Evolutionary conservation across 1,140 invertebrate species (phyloP).

Genomic region (Lordiphosa mommai): DNA sequence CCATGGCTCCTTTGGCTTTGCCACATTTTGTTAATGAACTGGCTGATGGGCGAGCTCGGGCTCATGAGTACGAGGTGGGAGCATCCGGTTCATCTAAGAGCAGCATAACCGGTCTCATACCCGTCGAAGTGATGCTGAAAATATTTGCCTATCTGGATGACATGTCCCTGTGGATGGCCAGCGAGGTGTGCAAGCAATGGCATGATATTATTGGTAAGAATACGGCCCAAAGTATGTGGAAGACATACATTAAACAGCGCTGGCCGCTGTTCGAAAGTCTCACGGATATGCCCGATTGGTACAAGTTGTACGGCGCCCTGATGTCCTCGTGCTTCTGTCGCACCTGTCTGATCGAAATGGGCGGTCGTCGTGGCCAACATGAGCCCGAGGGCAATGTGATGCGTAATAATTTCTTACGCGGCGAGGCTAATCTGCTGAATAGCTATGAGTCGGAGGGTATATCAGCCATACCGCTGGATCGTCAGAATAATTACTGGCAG

Average conservation of each 20-base stretch:
- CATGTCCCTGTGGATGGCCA: constrained; percentile 92
- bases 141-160: constrained; percentile 95
- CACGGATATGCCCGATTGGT: constrained; percentile 87
- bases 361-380: constrained; percentile 82
- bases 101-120: constrained; percentile 51
- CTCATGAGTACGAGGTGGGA: constrained; percentile 43
- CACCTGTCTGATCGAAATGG: constrained; percentile 90
- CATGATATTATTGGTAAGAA: constrained; percentile 88
- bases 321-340: constrained; percentile 91
- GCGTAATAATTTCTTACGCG: constrained; percentile 86
- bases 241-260: constrained; percentile 85
- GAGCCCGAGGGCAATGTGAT: constrained; percentile 86
- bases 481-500: constrained; percentile 92
- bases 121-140: constrained; percentile 87
- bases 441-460: constrained; percentile 95
- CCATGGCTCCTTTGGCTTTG: constrained; percentile 53
- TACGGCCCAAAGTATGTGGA: constrained; percentile 88
- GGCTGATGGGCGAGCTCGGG: constrained; percentile 53
- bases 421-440: constrained; percentile 85
- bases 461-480: constrained; percentile 91
- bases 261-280: constrained; percentile 93
- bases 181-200: constrained; percentile 93
- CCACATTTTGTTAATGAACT: constrained; percentile 62
- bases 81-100: constrained; percentile 24
- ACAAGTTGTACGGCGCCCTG: constrained; percentile 83